These are phyloP conservation scores for Saccostrea glomerata DNA, from an alignment of 1,140 invertebrate genomes.

Conservation along the genomic window DNA sequence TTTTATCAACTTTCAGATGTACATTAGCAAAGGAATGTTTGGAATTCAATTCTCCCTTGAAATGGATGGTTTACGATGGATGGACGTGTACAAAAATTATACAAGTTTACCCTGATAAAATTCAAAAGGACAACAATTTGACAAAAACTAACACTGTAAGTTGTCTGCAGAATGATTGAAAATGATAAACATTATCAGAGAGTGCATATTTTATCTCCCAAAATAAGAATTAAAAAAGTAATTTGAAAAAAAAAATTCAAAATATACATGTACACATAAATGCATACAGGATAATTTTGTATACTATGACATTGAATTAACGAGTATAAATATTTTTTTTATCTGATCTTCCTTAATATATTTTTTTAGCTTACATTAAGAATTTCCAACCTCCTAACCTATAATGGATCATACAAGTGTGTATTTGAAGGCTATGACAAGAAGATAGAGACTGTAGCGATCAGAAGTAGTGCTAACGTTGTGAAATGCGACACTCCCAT, in stretches of 20 bases:
- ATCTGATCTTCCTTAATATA: neutral
- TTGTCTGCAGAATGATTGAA: neutral
- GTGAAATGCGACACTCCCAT: conserved; percentile 91
- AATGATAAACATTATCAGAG: too few species aligned
- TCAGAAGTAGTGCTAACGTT: conserved; percentile 87
- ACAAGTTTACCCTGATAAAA: conserved; percentile 92
- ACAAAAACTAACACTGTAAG: conserved; percentile 64
- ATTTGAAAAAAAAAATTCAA: too few species aligned
- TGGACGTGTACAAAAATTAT: conserved; percentile 97
- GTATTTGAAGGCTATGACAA: conserved; percentile 93
- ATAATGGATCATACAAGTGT: conserved; percentile 91
- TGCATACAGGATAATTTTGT: too few species aligned
- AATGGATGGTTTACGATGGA: conserved; percentile 97
- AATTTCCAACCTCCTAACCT: conserved; percentile 65
- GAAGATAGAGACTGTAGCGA: conserved; percentile 87
- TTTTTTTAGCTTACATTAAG: conserved; percentile 62
- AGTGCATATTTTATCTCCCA: too few species aligned
- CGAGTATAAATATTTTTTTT: too few species aligned
- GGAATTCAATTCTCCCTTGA: conserved; percentile 92
- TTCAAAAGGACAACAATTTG: conserved; percentile 64
- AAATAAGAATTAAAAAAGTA: too few species aligned
- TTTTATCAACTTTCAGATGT: conserved; percentile 82
- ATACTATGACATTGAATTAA: too few species aligned
- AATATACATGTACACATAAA: too few species aligned
- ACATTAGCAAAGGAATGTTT: conserved; percentile 93